Evolutionary conservation across 2,888 invertebrate genomes (phyloP), one percentile per base, ranked within the genome.

Genomic region (Drosophila picticornis): DNA sequence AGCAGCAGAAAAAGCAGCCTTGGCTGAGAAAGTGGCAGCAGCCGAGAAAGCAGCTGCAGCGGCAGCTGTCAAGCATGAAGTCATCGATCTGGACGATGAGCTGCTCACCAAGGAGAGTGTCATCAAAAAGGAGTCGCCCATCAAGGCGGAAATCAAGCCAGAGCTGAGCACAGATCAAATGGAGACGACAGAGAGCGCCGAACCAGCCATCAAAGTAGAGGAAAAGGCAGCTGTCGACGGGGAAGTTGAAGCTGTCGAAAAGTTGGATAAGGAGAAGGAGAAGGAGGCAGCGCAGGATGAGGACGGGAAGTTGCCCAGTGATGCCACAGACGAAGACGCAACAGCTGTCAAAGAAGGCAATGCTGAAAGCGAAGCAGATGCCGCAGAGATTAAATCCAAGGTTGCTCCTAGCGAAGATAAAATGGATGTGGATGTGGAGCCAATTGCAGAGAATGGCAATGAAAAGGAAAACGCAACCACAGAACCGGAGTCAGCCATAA

Each of bases 351-450:
- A 68, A 34, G 70, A 77, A 31, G 32, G 48, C 3, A 32, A 32
- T 27, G 55, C 22, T 25, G 56, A 51, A 13, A 46, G 25, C 13
- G 76, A 72, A 43, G 43, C 56, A 0, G 75, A 80, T 5, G 31
- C 55, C 57, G 55, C 36, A 63, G 81, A 87, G 60, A 69, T 68
- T 5, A 72, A 75, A 19, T 52, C 93, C 92, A 81, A 94, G 94
- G 93, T 93, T 59, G 91, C 93, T 46, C 16, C 46, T 9, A 46
- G 46, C 13, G 93, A 91, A 52, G 94, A 94, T 74, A 92, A 93
- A 62, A 90, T 84, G 80, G 83, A 84, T 32, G 72, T 83, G 34
- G 81, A 91, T 53, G 46, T 25, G 7, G 55, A 93, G 77, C 25
- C 53, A 4, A 71, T 83, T 57, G 84, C 90, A 9, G 81, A 85